Conservation (phyloP, 2,797 vertebrate species). For the Mus caroli region DNA sequence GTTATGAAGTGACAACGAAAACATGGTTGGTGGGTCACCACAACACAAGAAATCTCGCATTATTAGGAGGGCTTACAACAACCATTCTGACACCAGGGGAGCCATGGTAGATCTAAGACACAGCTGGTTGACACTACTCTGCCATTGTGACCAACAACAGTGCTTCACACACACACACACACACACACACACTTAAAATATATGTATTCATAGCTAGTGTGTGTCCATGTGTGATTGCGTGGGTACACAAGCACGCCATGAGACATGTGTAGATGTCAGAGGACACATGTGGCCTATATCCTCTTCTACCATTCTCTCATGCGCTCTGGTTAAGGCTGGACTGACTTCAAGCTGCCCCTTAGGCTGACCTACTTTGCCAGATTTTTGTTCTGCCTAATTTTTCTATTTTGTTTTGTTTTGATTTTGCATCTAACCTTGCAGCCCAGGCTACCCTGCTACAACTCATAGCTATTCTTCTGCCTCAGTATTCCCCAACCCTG, state of each 20-base stretch:
- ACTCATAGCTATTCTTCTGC: not conserved
- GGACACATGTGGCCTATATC: not conserved
- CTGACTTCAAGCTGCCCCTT: no score
- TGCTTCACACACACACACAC: no score
- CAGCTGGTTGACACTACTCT: no score
- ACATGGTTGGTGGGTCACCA: not conserved
- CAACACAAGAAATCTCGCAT: no score
- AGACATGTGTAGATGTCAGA: not conserved
- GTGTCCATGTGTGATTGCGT: not conserved
- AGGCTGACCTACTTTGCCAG: not conserved
- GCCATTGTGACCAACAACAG: no score
- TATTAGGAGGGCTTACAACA: not conserved
- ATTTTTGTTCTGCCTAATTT: not conserved
- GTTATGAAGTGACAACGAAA: not conserved
- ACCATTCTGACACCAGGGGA: not conserved
- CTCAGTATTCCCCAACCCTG: not conserved
- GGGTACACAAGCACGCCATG: not conserved
- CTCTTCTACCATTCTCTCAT: not conserved
- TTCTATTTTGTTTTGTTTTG: not conserved
- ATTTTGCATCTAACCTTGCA: not conserved
- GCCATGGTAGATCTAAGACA: no score
- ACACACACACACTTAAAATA: no score
- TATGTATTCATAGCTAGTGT: not conserved
- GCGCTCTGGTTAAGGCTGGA: not conserved
- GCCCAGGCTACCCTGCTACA: not conserved